Evolutionary conservation across 2,113 vertebrate genomes (phyloP).

Genomic region (Brienomyrus brachyistius): DNA sequence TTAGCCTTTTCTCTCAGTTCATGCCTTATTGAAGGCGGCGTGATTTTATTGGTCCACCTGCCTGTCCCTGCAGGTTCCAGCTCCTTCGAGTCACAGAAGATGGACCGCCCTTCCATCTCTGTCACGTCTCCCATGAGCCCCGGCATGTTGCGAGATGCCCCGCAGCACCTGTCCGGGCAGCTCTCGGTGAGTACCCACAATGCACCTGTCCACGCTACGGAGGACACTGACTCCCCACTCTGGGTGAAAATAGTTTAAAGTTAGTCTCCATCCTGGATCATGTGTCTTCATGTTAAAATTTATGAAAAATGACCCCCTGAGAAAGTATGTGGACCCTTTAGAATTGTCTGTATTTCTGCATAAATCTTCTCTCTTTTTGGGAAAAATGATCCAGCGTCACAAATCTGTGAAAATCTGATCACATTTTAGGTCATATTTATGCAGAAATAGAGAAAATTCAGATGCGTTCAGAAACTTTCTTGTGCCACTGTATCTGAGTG

Average conservation of each 20-base stretch:
- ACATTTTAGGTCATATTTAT: neutral
- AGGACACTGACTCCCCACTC: neutral
- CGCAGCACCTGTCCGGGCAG: conserved; percentile 83
- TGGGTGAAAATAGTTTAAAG: neutral
- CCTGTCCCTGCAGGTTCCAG: conserved; percentile 71
- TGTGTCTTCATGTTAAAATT: neutral
- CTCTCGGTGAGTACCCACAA: conserved; percentile 78
- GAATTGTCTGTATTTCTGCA: neutral
- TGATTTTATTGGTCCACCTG: neutral
- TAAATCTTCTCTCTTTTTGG: neutral
- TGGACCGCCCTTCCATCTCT: conserved; percentile 85
- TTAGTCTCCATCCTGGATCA: neutral
- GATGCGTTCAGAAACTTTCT: neutral
- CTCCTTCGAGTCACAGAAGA: conserved; percentile 92
- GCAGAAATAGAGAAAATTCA: neutral
- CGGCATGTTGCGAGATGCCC: conserved; percentile 74
- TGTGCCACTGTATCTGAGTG: neutral
- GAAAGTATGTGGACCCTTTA: neutral
- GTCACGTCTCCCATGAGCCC: conserved; percentile 93
- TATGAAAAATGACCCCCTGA: neutral
- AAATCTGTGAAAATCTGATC: neutral
- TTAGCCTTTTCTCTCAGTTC: neutral
- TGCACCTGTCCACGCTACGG: neutral
- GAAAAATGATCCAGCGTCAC: neutral
- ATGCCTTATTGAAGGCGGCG: neutral